Base-by-base conservation (phyloP, 2,797 vertebrate genomes). In the Sebastes matsubarae region DNA sequence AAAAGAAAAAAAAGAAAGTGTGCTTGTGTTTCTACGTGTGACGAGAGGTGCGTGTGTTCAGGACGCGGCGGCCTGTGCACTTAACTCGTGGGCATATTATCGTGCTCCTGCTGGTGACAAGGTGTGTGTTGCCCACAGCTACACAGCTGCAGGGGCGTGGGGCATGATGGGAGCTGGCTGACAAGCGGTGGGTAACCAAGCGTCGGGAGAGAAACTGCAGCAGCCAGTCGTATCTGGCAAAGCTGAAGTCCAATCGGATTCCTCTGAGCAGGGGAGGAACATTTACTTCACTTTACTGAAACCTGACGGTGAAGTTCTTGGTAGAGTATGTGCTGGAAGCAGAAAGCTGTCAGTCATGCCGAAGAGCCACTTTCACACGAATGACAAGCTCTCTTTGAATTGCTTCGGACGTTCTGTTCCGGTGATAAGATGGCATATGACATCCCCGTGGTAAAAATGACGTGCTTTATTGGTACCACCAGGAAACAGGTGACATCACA, bases 91-190 rank as follows among this genome's bases (percentile, higher is more conserved):
- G 63, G 71, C 60, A 30, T 65, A 75, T 88, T 69, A 84, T 59
- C 66, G 52, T 5, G 72, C 75, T 81, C 67, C 59, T 71, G 73
- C 72, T 67, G 69, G 66, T 81, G 85, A 83, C 81, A 80, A 85
- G 88, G 88, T 88, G 87, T 83, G 81, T 55, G 81, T 80, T 68
- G 77, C 84, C 83, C 65, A 46, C 80, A 81, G 87, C 83, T 70
- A 72, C 81, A 72, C 75, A 80, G 81, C 88, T 87, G 76, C 76
- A 75, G 74, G 54, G 68, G 61, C 50, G 29, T 57, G 77, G 32
- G 64, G 85, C 46, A 34, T 81, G 87, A 88, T 82, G 88, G 79
- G 74, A 83, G 81, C 85, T 68, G 79, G 75, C 80, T 85, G 87
- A 78, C 83, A 83, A 82, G 80, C 16, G 24, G 60, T 58, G 68